A percentile compares a stretch with the other conserved stretches of the same genome.
These are phyloP conservation scores for Diadema setosum DNA, from an alignment of 35 echinoderm and acorn worm genomes.

Conservation along the genomic window DNA sequence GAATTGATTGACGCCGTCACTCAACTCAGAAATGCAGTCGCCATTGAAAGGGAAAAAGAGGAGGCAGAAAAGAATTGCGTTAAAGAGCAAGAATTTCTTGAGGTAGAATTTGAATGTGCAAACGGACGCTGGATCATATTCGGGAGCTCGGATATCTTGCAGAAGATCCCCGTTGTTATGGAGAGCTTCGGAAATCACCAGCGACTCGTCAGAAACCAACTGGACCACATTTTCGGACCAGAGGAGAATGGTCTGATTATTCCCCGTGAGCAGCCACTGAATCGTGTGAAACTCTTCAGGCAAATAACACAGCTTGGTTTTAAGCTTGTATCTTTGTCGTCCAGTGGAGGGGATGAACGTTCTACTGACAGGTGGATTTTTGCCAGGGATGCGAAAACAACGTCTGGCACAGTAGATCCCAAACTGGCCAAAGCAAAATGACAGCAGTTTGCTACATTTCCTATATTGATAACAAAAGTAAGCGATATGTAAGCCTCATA, in stretches of 20 bases:
- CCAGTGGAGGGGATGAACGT: constrained; percentile 89
- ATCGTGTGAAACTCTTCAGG: constrained; percentile 74
- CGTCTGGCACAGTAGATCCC: too few species aligned
- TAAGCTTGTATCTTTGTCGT: constrained; percentile 59
- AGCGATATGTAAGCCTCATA: too few species aligned
- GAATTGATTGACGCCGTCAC: constrained; percentile 32
- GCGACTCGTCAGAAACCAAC: constrained; percentile 20
- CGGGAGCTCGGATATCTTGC: constrained; percentile 46
- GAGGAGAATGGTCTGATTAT: constrained; percentile 89
- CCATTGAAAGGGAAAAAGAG: constrained; percentile 1
- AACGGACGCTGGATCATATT: constrained; percentile 93
- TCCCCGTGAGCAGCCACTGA: constrained; percentile 72
- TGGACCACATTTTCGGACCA: constrained; percentile 37
- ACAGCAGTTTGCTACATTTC: too few species aligned
- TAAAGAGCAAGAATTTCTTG: constrained; percentile 74
- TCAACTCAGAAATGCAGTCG: constrained; percentile 8
- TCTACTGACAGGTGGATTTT: constrained; percentile 95
- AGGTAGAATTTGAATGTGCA: constrained; percentile 97
- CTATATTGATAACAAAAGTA: too few species aligned
- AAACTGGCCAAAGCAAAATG: too few species aligned
- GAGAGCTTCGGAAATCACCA: constrained; percentile 50
- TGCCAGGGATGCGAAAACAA: constrained; percentile 42
- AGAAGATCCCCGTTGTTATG: constrained; percentile 65
- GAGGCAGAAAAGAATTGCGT: constrained; percentile 7
- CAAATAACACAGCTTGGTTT: constrained; percentile 77